Evolutionary conservation across 2,888 invertebrate genomes (phyloP).

Genomic region (Abrostola tripartita): DNA sequence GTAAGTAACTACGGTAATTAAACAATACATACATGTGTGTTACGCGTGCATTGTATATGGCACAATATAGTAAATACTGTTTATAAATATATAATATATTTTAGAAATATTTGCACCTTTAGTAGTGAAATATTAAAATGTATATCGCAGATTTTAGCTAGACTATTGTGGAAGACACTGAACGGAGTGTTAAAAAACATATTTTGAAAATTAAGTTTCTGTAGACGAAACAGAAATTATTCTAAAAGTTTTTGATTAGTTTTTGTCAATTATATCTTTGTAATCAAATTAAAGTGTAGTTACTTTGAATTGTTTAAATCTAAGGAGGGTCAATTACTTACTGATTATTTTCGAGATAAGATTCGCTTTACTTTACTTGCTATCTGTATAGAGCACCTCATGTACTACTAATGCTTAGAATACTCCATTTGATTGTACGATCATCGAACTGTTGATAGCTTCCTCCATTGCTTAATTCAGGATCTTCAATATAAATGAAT

Average conservation of each 20-base stretch:
- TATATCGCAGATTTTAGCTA: slow-evolving; percentile 86
- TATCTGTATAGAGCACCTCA: slow-evolving; percentile 54
- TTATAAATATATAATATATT: slow-evolving; percentile 86
- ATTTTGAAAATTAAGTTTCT: slow-evolving; percentile 74
- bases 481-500: slow-evolving; percentile 33
- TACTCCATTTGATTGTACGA: slow-evolving; percentile 44
- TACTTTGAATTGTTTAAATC: slow-evolving; percentile 86
- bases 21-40: slow-evolving; percentile 75
- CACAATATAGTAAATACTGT: slow-evolving; percentile 83
- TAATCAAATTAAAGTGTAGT: slow-evolving; percentile 81
- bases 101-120: slow-evolving; percentile 88
- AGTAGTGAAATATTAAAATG: slow-evolving; percentile 85
- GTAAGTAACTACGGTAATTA: slow-evolving; percentile 76
- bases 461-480: slow-evolving; percentile 28
- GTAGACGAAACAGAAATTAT: slow-evolving; percentile 74
- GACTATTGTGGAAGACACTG: slow-evolving; percentile 69
- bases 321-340: slow-evolving; percentile 87
- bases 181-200: slow-evolving; percentile 61
- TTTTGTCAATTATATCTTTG: slow-evolving; percentile 87
- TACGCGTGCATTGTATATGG: slow-evolving; percentile 86
- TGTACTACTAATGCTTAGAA: slow-evolving; percentile 51
- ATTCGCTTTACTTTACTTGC: slow-evolving; percentile 68
- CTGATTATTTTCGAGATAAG: slow-evolving; percentile 79
- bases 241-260: slow-evolving; percentile 82
- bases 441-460: slow-evolving; percentile 38